Evolutionary conservation across 2,888 invertebrate species (phyloP), one percentile per base, ranked within the genome.

Genomic region (Eurois occulta): DNA sequence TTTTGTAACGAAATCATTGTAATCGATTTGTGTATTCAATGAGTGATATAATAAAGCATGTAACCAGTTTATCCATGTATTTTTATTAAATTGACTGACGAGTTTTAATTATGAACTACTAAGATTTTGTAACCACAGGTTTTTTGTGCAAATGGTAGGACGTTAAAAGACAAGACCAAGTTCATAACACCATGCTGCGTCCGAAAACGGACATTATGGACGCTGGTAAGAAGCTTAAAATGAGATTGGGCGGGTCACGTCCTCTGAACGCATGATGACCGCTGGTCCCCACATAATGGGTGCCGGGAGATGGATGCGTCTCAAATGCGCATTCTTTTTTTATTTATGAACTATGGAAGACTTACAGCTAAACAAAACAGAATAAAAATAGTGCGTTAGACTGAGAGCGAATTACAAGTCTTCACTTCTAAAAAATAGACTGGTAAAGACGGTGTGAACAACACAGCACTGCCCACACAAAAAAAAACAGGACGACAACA

Each of bases 1-100:
- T 81, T 60, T 72, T 76, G 69, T 71, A 72, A 74, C 70, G 60
- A 77, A 84, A 86, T 87, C 83, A 83, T 82, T 86, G 80, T 85
- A 81, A 81, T 78, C 69, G 68, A 78, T 80, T 64, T 88, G 65
- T 85, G 67, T 78, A 80, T 72, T 77, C 64, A 84, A 65, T 74
- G 68, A 71, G 60, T 86, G 64, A 79, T 73, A 58, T 52, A 84
- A 75, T 87, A 83, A 86, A 82, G 55, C 79, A 78, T 88, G 73
- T 88, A 80, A 81, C 72, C 75, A 65, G 55, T 60, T 71, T 55
- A 58, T 60, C 41, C 13, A 55, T 35, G 16, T 64, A 48, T 77
- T 52, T 43, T 65, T 16, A 41, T 43, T 58, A 46, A 75, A 75
- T 43, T 76, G 35, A n/a, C n/a, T 16, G n/a, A 35, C 24, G 65